Conservation (phyloP, 2,797 vertebrate genomes). For the Antennarius maculatus region DNA sequence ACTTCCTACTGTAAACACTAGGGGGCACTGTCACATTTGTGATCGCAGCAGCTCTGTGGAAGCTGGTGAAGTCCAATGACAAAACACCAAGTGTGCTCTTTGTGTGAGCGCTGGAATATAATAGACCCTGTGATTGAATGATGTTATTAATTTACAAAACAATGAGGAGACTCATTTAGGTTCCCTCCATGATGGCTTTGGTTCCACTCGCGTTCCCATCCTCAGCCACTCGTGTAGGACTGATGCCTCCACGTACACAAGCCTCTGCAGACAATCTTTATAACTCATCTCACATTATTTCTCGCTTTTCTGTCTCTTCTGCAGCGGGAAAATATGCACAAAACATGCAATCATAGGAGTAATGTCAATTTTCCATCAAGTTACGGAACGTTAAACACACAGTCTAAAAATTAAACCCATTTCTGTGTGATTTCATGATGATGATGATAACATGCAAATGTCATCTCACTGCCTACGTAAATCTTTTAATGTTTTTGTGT, state of each 20-base stretch:
- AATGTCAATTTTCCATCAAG: conserved; percentile 16
- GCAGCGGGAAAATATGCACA: conserved; percentile 3
- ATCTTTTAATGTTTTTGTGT: conserved; percentile 21
- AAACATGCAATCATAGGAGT: not conserved
- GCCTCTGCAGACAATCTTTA: conserved; percentile 33
- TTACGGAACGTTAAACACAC: conserved; percentile 27
- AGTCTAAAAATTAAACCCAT: conserved; percentile 41
- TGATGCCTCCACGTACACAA: conserved; percentile 33
- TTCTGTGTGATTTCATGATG: conserved; percentile 12
- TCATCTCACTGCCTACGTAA: conserved; percentile 5
- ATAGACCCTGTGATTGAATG: conserved; percentile 11
- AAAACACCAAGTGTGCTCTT: not conserved
- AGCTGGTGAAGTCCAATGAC: conserved; percentile 9
- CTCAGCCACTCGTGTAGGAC: conserved; percentile 35
- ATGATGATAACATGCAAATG: conserved; percentile 24
- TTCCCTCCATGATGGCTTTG: conserved; percentile 2
- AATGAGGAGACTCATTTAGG: conserved; percentile 14
- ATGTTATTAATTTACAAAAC: not conserved
- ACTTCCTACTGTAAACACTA: conserved; percentile 30
- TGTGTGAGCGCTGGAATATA: conserved; percentile 5
- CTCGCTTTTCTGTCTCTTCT: conserved; percentile 23
- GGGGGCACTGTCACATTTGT: conserved; percentile 58
- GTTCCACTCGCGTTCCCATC: conserved; percentile 12
- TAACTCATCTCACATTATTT: conserved; percentile 20
- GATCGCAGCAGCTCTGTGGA: conserved; percentile 2